phyloP scores from a whole-genome alignment of 2,888 invertebrate species.

The Euzophera pinguis region DNA sequence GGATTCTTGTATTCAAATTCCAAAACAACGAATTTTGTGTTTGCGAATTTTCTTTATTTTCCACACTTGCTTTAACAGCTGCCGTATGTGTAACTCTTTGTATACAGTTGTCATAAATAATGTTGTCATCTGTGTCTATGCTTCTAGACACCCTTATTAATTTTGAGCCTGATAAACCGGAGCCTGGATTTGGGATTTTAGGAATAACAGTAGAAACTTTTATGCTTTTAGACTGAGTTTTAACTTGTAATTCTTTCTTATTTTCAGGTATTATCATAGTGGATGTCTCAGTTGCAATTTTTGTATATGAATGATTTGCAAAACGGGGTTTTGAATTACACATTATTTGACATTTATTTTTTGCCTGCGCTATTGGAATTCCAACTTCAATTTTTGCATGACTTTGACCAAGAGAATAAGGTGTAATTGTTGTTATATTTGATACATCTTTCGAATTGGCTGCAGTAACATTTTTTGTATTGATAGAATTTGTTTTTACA shows the following conservation, averaged over 20 bases:
- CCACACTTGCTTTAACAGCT: conserved; percentile 20
- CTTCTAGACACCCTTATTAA: conserved; percentile 42
- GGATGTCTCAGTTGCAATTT: neutral
- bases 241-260: conserved; percentile 8
- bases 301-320: neutral
- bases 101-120: conserved; percentile 59
- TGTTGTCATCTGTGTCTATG: conserved; percentile 33
- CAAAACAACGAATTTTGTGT: neutral
- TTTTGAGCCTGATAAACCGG: conserved; percentile 36
- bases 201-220: conserved; percentile 38
- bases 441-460: no score
- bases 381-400: no score
- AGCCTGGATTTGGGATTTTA: conserved; percentile 24
- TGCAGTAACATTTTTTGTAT: no score
- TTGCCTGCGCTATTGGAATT: no score
- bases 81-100: conserved; percentile 66
- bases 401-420: no score
- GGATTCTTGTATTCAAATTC: neutral
- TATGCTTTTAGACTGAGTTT: conserved; percentile 37
- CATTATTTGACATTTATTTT: no score
- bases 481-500: neutral
- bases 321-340: no score
- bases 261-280: neutral
- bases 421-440: no score
- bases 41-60: neutral